These are phyloP conservation scores for Calameuta pallipes DNA, from an alignment of 2,888 invertebrate genomes.

Conservation along the genomic window DNA sequence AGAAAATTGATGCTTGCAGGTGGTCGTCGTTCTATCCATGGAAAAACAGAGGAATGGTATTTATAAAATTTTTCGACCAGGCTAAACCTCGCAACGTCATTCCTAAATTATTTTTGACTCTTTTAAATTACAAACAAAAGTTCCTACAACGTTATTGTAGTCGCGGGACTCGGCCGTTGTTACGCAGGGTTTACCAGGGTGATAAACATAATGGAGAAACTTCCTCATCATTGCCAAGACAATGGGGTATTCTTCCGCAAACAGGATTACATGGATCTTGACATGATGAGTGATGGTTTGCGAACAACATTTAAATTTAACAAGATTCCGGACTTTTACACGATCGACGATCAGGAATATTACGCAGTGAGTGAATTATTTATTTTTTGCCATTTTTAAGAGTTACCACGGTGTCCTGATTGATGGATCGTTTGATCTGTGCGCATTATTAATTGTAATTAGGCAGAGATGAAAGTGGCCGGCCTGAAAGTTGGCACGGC, in stretches of 20 bases:
- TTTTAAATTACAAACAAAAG: background rate
- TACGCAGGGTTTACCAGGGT: background rate
- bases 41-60: background rate
- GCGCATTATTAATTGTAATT: background rate
- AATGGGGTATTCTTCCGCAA: conserved; percentile 37
- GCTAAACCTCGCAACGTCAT: background rate
- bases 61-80: background rate
- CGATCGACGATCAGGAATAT: conserved; percentile 36
- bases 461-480: conserved; percentile 43
- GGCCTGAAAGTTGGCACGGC: conserved; percentile 45
- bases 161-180: background rate
- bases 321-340: conserved; percentile 41
- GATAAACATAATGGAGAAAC: conserved; percentile 28
- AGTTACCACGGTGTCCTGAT: background rate
- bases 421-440: background rate
- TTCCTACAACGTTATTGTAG: background rate
- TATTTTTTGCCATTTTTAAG: background rate
- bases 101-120: background rate
- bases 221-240: conserved; percentile 39
- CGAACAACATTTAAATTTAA: conserved; percentile 36
- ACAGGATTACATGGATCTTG: conserved; percentile 41
- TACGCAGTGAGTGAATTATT: conserved; percentile 35
- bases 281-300: conserved; percentile 34
- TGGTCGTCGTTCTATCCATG: background rate
- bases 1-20: background rate